Evolutionary conservation across 2,888 invertebrate species (phyloP).

Genomic region (Tipula helvola): DNA sequence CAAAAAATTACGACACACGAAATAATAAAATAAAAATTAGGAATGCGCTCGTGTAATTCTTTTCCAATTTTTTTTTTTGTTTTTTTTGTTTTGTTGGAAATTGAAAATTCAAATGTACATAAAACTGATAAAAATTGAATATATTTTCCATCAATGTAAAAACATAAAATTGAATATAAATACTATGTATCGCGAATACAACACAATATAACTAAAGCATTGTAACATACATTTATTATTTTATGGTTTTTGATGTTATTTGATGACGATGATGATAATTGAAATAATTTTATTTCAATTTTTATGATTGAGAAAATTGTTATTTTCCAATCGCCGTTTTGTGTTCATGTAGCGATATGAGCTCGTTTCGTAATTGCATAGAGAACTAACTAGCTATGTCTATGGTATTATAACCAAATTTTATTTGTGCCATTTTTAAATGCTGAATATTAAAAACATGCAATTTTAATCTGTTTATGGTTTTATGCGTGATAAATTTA

Average conservation of each 20-base stretch:
- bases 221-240: background rate
- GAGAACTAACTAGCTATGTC: background rate
- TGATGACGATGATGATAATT: background rate
- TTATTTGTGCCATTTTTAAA: background rate
- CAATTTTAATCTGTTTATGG: background rate
- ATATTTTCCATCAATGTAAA: background rate
- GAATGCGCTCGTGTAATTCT: background rate
- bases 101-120: background rate
- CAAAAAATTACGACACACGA: background rate
- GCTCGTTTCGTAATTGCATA: background rate
- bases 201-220: background rate
- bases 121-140: background rate
- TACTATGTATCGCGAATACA: background rate
- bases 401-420: background rate
- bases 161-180: background rate
- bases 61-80: no score
- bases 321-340: background rate
- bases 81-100: background rate
- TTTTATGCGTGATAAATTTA: background rate
- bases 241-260: constrained; percentile 4
- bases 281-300: background rate
- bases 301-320: background rate
- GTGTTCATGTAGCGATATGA: background rate
- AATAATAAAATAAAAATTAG: background rate
- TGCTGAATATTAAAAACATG: background rate